Percentiles rank a stretch among this genome's conserved stretches.
These are phyloP conservation scores for Muschampia plurimacula DNA, from an alignment of 2,888 invertebrate genomes.

Conservation along the genomic window DNA sequence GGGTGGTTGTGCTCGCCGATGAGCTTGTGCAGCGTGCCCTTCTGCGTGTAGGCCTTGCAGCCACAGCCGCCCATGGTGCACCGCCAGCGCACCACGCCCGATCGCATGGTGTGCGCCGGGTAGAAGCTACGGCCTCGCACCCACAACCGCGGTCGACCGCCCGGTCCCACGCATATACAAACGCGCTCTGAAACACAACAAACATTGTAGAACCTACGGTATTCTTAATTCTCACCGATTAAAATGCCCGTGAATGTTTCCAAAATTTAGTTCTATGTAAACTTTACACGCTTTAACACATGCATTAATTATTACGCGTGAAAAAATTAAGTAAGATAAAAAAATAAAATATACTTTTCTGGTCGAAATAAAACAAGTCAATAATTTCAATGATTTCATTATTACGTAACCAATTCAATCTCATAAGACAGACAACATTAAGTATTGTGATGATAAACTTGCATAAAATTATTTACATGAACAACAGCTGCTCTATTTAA, in stretches of 20 bases:
- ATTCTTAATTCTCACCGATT: background rate
- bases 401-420: background rate
- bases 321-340: no score
- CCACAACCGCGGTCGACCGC: constrained; percentile 79
- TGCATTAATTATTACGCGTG: no score
- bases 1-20: constrained; percentile 80
- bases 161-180: constrained; percentile 77
- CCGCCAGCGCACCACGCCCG: constrained; percentile 80
- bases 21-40: constrained; percentile 75
- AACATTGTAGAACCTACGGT: constrained; percentile 12
- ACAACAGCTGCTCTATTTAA: background rate
- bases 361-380: background rate
- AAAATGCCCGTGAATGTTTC: background rate
- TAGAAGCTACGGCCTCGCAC: constrained; percentile 81
- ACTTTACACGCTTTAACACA: no score
- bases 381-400: background rate
- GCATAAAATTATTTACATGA: background rate
- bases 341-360: no score
- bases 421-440: background rate
- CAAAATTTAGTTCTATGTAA: no score
- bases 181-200: constrained; percentile 66
- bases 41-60: constrained; percentile 81
- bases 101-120: constrained; percentile 82
- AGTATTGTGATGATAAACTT: background rate
- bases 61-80: constrained; percentile 83